Evolutionary conservation across 2,888 invertebrate genomes (phyloP).

Genomic region (Drosophila longiperda): DNA sequence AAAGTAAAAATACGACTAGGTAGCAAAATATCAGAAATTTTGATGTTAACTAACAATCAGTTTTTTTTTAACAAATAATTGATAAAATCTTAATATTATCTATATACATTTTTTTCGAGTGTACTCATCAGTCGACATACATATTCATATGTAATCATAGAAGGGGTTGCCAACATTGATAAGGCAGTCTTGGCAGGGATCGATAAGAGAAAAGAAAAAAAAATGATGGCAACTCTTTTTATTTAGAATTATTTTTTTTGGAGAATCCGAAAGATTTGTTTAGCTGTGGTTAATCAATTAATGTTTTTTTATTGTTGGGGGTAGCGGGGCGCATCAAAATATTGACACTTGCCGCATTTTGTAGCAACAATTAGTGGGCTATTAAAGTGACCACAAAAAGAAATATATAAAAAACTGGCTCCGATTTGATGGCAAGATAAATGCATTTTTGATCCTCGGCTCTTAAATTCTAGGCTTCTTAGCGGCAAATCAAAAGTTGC

Average conservation of each 20-base stretch:
- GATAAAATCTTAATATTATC: background rate
- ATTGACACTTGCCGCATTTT: slow-evolving; percentile 77
- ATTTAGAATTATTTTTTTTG: background rate
- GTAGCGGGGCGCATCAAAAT: slow-evolving; percentile 61
- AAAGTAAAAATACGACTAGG: background rate
- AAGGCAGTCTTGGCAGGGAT: slow-evolving; percentile 11
- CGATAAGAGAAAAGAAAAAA: slow-evolving; percentile 39
- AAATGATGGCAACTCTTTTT: slow-evolving; percentile 15
- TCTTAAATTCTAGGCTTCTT: slow-evolving; percentile 30
- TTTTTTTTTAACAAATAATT: too few species aligned
- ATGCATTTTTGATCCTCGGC: slow-evolving; percentile 78
- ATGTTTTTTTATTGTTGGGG: background rate
- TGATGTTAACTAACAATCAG: background rate
- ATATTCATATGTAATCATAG: slow-evolving; percentile 4
- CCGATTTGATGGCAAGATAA: slow-evolving; percentile 70
- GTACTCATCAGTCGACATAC: slow-evolving; percentile 5
- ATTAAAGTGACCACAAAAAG: slow-evolving; percentile 66
- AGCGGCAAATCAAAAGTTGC: slow-evolving; percentile 67
- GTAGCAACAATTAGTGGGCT: slow-evolving; percentile 70
- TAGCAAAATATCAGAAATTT: background rate
- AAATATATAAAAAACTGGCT: background rate
- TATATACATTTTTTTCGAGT: background rate
- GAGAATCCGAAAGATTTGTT: slow-evolving; percentile 1
- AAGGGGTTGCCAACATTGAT: slow-evolving; percentile 33
- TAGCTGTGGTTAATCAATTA: slow-evolving; percentile 58